phyloP scores from a whole-genome alignment of 2,797 vertebrate genomes.

The Meriones psammophilus region DNA sequence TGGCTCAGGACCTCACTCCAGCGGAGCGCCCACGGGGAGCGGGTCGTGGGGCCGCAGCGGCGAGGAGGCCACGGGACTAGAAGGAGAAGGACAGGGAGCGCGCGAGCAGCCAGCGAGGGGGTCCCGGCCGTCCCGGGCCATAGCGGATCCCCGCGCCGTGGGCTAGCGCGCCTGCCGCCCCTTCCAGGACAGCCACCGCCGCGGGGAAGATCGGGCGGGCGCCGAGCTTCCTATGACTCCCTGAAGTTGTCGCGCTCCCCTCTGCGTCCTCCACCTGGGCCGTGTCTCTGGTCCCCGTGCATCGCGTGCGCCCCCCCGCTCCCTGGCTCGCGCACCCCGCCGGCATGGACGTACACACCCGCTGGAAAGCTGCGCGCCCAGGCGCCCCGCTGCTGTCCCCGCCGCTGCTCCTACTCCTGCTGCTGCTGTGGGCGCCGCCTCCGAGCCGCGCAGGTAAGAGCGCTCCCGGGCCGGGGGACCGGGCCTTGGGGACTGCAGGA shows the following conservation, averaged over 20 bases:
- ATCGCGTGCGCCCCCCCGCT: background rate
- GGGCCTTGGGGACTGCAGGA: background rate
- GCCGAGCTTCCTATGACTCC: constrained; percentile 85
- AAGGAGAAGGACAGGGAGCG: constrained; percentile 15
- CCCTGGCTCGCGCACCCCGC: constrained; percentile 78
- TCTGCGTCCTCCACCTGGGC: constrained; percentile 73
- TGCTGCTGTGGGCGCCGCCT: constrained; percentile 82
- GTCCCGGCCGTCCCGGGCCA: constrained; percentile 68
- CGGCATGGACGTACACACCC: constrained; percentile 90
- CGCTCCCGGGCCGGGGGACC: background rate
- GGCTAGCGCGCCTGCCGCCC: constrained; percentile 66
- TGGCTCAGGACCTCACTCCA: constrained; percentile 82
- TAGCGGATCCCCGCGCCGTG: constrained; percentile 61
- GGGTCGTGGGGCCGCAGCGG: constrained; percentile 78
- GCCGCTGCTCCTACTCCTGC: constrained; percentile 55
- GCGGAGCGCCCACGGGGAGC: constrained; percentile 80
- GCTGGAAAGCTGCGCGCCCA: constrained; percentile 89
- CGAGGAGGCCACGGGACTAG: constrained; percentile 55
- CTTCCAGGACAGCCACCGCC: constrained; percentile 9
- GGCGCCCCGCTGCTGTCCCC: constrained; percentile 69
- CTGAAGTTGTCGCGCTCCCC: constrained; percentile 81
- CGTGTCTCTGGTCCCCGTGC: constrained; percentile 68
- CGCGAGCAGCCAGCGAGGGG: constrained; percentile 59
- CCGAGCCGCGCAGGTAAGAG: constrained; percentile 89
- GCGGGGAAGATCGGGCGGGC: constrained; percentile 53